These are phyloP conservation scores for Tympanoctomys barrerae DNA, from an alignment of 2,797 vertebrate genomes.

Conservation along the genomic window DNA sequence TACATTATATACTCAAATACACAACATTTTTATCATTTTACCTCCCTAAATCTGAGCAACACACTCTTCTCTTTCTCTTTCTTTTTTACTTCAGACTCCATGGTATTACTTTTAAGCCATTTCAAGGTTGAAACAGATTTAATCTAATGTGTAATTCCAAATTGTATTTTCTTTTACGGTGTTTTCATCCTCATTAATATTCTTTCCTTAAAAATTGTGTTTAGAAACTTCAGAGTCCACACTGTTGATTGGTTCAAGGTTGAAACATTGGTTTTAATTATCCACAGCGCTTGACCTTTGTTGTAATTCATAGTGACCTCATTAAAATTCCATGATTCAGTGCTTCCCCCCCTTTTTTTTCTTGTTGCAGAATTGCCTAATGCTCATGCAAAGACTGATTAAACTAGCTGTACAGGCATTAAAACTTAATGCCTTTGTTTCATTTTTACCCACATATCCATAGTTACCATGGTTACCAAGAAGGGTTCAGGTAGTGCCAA, in stretches of 20 bases:
- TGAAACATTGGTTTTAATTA: slow-evolving; percentile 51
- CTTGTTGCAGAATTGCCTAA: slow-evolving; percentile 50
- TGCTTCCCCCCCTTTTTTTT: neutral
- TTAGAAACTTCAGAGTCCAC: neutral
- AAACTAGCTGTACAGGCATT: slow-evolving; percentile 73
- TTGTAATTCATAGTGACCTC: slow-evolving; percentile 15
- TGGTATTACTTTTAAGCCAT: neutral
- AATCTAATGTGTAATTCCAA: neutral
- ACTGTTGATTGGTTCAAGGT: neutral
- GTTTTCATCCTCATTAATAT: neutral
- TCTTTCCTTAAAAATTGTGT: slow-evolving; percentile 24
- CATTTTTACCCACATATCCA: slow-evolving; percentile 78
- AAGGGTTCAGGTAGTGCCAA: slow-evolving; percentile 73
- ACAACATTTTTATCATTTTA: neutral
- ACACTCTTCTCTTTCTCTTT: neutral
- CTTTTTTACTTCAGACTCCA: neutral
- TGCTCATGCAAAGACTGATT: slow-evolving; percentile 68
- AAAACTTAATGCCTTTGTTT: slow-evolving; percentile 83
- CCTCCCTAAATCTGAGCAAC: neutral
- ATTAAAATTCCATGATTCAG: slow-evolving; percentile 44
- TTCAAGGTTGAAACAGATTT: neutral
- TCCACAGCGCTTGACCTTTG: slow-evolving; percentile 25
- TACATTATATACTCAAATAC: neutral
- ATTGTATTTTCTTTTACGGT: neutral
- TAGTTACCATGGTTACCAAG: slow-evolving; percentile 86